Base-by-base conservation (phyloP, 1,140 invertebrate genomes). In the Chionoecetes opilio region DNA sequence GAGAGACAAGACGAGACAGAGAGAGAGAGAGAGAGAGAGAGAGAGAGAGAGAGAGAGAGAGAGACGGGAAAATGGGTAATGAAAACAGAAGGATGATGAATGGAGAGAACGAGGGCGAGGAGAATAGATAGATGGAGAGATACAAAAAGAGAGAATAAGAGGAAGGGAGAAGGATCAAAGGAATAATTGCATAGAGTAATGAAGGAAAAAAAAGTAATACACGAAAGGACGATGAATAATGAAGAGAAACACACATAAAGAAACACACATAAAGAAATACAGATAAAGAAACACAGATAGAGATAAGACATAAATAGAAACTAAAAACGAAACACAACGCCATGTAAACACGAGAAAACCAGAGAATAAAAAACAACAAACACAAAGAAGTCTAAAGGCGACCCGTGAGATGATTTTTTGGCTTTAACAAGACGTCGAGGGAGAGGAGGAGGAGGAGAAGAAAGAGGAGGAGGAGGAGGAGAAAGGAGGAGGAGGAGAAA, bases 281-380 rank as follows among this genome's bases (percentile, higher is more conserved):
- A 38, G 35, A 38, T 34, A 88, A 29, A 89, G 87, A 89, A 29
- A 89, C 35, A 38, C 17, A 89, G 87, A 38, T 17, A 38, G 87
- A 38, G 87, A 26, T 17, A 26, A 88, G 34, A 88, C 32, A 88
- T 31, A 88, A n/a, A 88, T 21, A 35, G 86, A 88, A 41, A 35
- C 14, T 35, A 34, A 88, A 21, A 35, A 41, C 34, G 31, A 88
- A 41, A 35, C 14, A 88, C 6, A 35, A 34, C n/a, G n/a, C n/a
- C n/a, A n/a, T n/a, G n/a, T n/a, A n/a, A n/a, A n/a, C n/a, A n/a
- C n/a, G n/a, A 41, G 11, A 17, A 88, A 31, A 41, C 38, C 5
- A n/a, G 26, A 31, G 21, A 35, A 88, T n/a, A 87, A 2, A 87
- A 41, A 32, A 6, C 17, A 2, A 35, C 21, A 87, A 41, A 87